A percentile compares a stretch with the other conserved stretches of the same genome.
phyloP scores from a whole-genome alignment of 2,888 invertebrate species.

The Drepana falcataria region DNA sequence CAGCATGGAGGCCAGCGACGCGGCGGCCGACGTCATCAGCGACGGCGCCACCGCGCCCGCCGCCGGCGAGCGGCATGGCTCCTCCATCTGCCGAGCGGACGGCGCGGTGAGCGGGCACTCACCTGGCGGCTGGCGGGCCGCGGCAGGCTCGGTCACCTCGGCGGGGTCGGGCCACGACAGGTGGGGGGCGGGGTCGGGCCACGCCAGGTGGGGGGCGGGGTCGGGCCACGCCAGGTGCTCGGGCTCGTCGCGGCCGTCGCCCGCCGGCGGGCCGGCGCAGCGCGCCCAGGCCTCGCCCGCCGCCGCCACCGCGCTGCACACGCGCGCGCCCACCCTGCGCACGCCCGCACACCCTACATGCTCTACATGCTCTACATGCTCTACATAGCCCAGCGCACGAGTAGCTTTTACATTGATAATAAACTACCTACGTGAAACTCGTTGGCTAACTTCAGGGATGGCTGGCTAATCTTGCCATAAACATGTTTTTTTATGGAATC shows the following conservation, averaged over 20 bases:
- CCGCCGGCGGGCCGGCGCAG: conserved; percentile 23
- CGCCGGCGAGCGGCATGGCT: conserved; percentile 48
- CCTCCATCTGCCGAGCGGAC: conserved; percentile 37
- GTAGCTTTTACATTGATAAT: no score
- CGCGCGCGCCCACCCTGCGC: conserved; percentile 32
- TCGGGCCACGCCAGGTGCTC: conserved; percentile 85
- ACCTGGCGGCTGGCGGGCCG: no score
- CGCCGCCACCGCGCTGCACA: conserved; percentile 19
- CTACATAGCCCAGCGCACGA: no score
- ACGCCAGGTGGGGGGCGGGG: no score
- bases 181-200: background rate
- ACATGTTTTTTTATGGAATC: no score
- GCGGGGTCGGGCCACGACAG: no score
- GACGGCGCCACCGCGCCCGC: conserved; percentile 41
- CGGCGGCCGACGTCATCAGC: conserved; percentile 89
- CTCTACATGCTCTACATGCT: background rate
- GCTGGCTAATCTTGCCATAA: no score
- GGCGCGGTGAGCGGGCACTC: no score
- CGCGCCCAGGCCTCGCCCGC: conserved; percentile 13
- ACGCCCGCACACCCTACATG: background rate
- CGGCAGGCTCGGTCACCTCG: conserved; percentile 21
- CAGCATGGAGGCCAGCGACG: conserved; percentile 90
- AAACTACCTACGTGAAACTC: no score
- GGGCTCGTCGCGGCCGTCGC: conserved; percentile 72
- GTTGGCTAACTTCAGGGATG: no score